These are phyloP conservation scores for Protonemura montana DNA, from an alignment of 2,888 invertebrate genomes.

Conservation along the genomic window DNA sequence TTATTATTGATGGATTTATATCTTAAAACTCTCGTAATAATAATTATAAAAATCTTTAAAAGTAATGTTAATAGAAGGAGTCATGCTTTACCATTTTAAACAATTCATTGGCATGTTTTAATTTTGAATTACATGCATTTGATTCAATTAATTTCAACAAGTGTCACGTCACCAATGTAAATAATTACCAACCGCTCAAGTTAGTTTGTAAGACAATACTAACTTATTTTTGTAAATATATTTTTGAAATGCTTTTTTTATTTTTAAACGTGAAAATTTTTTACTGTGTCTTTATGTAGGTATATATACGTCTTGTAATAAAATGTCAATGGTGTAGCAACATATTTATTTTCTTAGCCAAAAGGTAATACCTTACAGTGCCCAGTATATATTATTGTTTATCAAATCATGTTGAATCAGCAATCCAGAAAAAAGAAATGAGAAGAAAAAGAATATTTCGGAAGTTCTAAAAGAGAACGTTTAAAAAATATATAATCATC, in stretches of 20 bases:
- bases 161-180: too few species aligned
- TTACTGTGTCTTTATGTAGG: not conserved
- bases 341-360: not conserved
- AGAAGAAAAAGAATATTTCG: too few species aligned
- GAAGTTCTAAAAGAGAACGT: too few species aligned
- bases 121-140: constrained; percentile 18
- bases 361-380: too few species aligned
- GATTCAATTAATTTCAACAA: not conserved
- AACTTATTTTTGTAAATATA: not conserved
- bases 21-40: not conserved
- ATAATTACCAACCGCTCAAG: not conserved
- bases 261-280: not conserved
- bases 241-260: not conserved
- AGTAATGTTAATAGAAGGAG: not conserved
- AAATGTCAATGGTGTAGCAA: not conserved
- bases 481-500: too few species aligned
- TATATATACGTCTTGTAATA: not conserved
- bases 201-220: not conserved
- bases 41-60: constrained; percentile 14
- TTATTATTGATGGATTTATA: too few species aligned
- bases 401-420: too few species aligned
- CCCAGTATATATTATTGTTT: too few species aligned
- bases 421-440: too few species aligned
- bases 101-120: not conserved
- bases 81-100: not conserved